phyloP scores from a whole-genome alignment of 2,888 invertebrate species.

The Acutogordius australiensis region DNA sequence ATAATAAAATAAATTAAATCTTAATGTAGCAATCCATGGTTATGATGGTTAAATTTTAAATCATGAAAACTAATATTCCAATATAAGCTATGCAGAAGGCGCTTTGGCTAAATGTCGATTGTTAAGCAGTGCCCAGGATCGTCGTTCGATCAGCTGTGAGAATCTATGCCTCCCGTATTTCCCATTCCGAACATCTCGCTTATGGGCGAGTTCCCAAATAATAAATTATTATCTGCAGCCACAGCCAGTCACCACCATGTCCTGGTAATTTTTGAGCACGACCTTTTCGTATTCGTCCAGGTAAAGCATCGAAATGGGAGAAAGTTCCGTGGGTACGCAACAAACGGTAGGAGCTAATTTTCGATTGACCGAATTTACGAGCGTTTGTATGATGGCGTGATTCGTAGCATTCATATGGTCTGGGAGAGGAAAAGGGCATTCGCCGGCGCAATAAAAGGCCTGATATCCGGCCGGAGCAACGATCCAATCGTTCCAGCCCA shows the following conservation, averaged over 20 bases:
- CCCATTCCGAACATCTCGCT: too few species aligned
- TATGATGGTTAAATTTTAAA: too few species aligned
- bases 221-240: constrained; percentile 69
- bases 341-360: constrained; percentile 69
- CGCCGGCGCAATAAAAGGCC: constrained; percentile 76
- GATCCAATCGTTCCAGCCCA: constrained; percentile 97
- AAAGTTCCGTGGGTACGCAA: constrained; percentile 77
- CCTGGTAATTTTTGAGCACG: constrained; percentile 87
- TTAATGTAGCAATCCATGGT: too few species aligned
- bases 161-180: too few species aligned
- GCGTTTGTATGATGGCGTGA: constrained; percentile 85
- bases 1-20: too few species aligned
- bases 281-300: constrained; percentile 72
- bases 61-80: too few species aligned
- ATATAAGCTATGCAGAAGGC: too few species aligned
- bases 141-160: too few species aligned
- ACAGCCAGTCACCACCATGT: constrained; percentile 90
- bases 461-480: constrained; percentile 81
- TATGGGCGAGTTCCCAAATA: too few species aligned
- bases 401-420: constrained; percentile 84
- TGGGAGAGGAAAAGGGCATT: constrained; percentile 67
- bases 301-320: constrained; percentile 78
- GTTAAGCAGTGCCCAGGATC: too few species aligned
- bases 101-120: too few species aligned
- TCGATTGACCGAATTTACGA: constrained; percentile 72